Evolutionary conservation across 2,113 vertebrate species (phyloP).

Genomic region (Neogobius melanostomus): DNA sequence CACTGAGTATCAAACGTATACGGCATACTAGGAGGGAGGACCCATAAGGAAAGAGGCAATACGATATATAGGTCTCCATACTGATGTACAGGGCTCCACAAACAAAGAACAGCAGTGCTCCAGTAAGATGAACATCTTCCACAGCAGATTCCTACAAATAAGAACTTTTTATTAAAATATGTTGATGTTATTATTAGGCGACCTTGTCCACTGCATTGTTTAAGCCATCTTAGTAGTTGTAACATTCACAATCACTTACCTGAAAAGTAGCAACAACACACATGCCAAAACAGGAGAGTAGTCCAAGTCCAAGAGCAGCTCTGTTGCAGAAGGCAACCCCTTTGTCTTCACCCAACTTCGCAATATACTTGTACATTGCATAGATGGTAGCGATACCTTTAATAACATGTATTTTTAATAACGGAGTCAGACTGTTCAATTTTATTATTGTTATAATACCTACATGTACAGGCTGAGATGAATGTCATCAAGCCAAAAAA

Average conservation of each 20-base stretch:
- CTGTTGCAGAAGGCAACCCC: slow-evolving; percentile 71
- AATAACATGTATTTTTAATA: background rate
- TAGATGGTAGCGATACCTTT: slow-evolving; percentile 86
- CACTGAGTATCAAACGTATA: slow-evolving; percentile 72
- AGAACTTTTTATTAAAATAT: background rate
- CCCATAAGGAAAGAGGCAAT: slow-evolving; percentile 74
- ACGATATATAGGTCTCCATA: slow-evolving; percentile 84
- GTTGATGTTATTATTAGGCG: no score
- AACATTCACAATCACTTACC: slow-evolving; percentile 68
- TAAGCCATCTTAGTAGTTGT: no score
- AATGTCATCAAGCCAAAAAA: slow-evolving; percentile 95
- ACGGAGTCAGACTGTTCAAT: background rate
- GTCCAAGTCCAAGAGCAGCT: slow-evolving; percentile 73
- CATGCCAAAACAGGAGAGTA: slow-evolving; percentile 87
- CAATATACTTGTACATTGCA: slow-evolving; percentile 84
- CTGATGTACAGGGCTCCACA: slow-evolving; percentile 80
- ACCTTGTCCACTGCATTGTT: no score
- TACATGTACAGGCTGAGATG: slow-evolving; percentile 89
- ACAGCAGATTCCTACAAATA: slow-evolving; percentile 82
- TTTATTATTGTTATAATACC: background rate
- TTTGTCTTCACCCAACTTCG: slow-evolving; percentile 76
- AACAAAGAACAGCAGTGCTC: slow-evolving; percentile 85
- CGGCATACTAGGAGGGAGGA: slow-evolving; percentile 67
- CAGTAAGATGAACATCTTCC: slow-evolving; percentile 79
- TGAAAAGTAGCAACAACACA: slow-evolving; percentile 92